These are phyloP conservation scores for Hemicordylus capensis DNA, from an alignment of 2,113 vertebrate species.

Conservation along the genomic window DNA sequence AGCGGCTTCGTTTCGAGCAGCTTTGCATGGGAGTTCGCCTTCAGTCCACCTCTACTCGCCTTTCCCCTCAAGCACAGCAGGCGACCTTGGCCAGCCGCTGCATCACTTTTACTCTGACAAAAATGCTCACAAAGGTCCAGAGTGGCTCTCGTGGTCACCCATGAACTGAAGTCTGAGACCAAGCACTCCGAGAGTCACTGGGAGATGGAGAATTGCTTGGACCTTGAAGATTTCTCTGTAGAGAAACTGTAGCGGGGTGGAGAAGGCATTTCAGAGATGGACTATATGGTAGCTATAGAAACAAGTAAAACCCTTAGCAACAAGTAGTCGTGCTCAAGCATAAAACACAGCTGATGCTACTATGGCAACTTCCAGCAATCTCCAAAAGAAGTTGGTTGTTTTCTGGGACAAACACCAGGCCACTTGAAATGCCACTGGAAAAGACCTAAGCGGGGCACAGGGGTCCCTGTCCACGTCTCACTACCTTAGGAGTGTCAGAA, in stretches of 20 bases:
- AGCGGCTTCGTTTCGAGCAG: too few species aligned
- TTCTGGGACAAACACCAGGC: conserved; percentile 38
- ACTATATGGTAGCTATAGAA: conserved; percentile 41
- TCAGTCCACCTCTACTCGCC: too few species aligned
- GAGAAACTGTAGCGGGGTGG: too few species aligned
- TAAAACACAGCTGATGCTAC: conserved; percentile 50
- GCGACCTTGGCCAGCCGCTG: too few species aligned
- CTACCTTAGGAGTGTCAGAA: conserved; percentile 80
- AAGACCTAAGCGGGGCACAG: neutral
- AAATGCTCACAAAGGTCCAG: too few species aligned
- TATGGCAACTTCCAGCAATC: conserved; percentile 46
- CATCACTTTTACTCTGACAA: too few species aligned
- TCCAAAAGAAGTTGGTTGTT: conserved; percentile 40
- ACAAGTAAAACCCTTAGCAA: conserved; percentile 56
- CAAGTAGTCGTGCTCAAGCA: conserved; percentile 20
- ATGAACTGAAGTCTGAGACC: neutral
- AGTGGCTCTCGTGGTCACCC: too few species aligned
- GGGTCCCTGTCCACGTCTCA: neutral
- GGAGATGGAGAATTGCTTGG: neutral
- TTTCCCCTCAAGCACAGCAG: too few species aligned
- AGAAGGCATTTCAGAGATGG: neutral
- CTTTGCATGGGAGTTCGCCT: too few species aligned
- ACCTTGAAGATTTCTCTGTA: neutral
- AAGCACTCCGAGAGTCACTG: neutral
- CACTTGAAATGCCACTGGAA: neutral